Evolutionary conservation across 2,888 invertebrate species (phyloP).

Genomic region (Meganola albula): DNA sequence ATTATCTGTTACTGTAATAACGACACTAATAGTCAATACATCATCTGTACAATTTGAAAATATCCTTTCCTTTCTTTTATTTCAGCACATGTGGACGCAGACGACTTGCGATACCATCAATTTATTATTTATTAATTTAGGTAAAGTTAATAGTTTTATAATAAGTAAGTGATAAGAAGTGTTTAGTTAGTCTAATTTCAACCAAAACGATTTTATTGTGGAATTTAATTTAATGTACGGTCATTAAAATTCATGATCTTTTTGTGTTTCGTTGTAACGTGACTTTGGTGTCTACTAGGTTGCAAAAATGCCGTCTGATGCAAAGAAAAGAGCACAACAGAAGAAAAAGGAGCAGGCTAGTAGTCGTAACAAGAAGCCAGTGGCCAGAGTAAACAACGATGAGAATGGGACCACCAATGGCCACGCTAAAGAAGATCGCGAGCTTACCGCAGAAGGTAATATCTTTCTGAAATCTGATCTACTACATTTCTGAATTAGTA

Average conservation of each 20-base stretch:
- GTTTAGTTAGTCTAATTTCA: too few relatives aligned
- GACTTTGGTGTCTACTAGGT: slow-evolving; percentile 33
- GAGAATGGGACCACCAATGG: slow-evolving; percentile 75
- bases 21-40: slow-evolving; percentile 22
- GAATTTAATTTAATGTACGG: too few relatives aligned
- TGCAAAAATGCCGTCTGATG: slow-evolving; percentile 95
- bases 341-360: slow-evolving; percentile 97
- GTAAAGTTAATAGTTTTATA: slow-evolving; percentile 33
- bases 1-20: too few relatives aligned
- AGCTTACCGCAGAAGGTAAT: slow-evolving; percentile 84
- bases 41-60: slow-evolving; percentile 26
- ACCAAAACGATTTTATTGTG: too few relatives aligned
- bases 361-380: slow-evolving; percentile 79
- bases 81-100: slow-evolving; percentile 73
- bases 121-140: slow-evolving; percentile 47
- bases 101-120: slow-evolving; percentile 50
- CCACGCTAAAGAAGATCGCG: slow-evolving; percentile 69
- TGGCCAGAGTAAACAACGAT: slow-evolving; percentile 70
- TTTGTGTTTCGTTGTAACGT: slow-evolving; percentile 25
- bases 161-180: too few relatives aligned
- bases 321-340: slow-evolving; percentile 98
- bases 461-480: slow-evolving; percentile 21
- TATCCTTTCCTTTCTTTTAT: slow-evolving; percentile 65
- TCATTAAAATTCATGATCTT: slow-evolving; percentile 4
- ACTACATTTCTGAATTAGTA: too few relatives aligned